Evolutionary conservation across 2,113 vertebrate genomes (phyloP), one percentile per base, ranked within the genome.

Genomic region (Petroica traversi): DNA sequence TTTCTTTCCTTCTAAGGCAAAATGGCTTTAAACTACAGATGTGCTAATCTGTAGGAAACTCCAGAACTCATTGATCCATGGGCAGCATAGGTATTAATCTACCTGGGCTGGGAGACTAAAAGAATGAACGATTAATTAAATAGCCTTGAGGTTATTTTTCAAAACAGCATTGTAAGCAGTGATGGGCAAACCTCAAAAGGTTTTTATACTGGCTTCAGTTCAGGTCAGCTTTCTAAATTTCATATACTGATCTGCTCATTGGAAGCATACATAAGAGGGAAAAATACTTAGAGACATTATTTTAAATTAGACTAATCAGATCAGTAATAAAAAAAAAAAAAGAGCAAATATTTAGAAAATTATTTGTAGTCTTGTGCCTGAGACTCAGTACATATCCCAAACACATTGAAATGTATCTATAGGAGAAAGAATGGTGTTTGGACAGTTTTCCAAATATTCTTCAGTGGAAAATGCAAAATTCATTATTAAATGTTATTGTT

Each of bases 41-140:
- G 80, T 97, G 89, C 85, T 97, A 95, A 98, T 97, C 96, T 92
- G 69, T 84, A 95, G 95, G 91, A 97, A 89, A 92, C 80, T 97
- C 76, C 92, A 92, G 84, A 81, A 79, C 51, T 93, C 97, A 98
- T 88, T 97, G 97, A 98, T 97, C 95, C 96, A 96, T 93, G 91
- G 87, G 67, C 74, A 94, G 64, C 14, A 11, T 34, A 96, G 51
- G 92, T 97, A 97, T 97, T 97, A 95, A 95, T 96, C 95, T 97
- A 94, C 85, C 91, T 95, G 92, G 63, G 67, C 64, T 75, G 59
- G 59, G 88, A 97, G 93, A 92, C 40, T 81, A 69, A 97, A 97
- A 97, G 91, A 97, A 95, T 68, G 85, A 91, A 96, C 57, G 5
- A 97, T 97, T 98, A 97, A 97, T 97, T 97, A 98, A 98, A 94